Evolutionary conservation across 2,888 invertebrate genomes (phyloP), one percentile per base, ranked within the genome.

Genomic region (Pediacus dermestoides): DNA sequence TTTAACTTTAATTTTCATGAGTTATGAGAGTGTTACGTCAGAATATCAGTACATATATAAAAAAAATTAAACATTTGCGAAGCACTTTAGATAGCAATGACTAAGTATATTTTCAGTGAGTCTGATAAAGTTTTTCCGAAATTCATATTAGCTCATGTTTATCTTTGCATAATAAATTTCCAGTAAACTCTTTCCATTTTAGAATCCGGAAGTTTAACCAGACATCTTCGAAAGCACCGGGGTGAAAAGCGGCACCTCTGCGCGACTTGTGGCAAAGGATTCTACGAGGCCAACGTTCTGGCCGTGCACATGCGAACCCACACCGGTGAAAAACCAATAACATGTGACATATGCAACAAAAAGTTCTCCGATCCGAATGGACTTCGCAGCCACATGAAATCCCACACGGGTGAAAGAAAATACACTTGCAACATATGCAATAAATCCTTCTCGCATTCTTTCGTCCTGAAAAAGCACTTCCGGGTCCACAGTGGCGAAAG

Each of bases 211-310:
- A 62, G 63, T 45, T 51, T 63, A 28, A 63, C 60, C 1, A 48
- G 62, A 33, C 65, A 65, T 46, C 45, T 63, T 27, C 34, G 64
- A 22, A 64, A 63, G 37, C 65, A 65, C 39, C 44, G 44, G n/a
- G 65, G 65, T 1, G 64, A 65, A 42, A 65, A 60, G 31, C 41
- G 60, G 14, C 62, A 65, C 44, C 47, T 64, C n/a, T 65, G 65
- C 33, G 54, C 54, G 1, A 50, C 60, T 4, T 65, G 65, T 39
- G 63, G 63, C 2, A 65, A 64, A 46, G 58, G 63, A 2, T 65
- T 65, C 45, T 65, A 64, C 34, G 65, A 65, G 44, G 57, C 61
- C 4, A 63, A 61, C 30, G 61, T 63, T n/a, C 45, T 65, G 12
- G 48, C 57, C 1, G 53, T 63, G 12, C 65, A 65, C 38, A 60